phyloP scores from a whole-genome alignment of 2,113 vertebrate genomes.

The Gymnorhina tibicen region DNA sequence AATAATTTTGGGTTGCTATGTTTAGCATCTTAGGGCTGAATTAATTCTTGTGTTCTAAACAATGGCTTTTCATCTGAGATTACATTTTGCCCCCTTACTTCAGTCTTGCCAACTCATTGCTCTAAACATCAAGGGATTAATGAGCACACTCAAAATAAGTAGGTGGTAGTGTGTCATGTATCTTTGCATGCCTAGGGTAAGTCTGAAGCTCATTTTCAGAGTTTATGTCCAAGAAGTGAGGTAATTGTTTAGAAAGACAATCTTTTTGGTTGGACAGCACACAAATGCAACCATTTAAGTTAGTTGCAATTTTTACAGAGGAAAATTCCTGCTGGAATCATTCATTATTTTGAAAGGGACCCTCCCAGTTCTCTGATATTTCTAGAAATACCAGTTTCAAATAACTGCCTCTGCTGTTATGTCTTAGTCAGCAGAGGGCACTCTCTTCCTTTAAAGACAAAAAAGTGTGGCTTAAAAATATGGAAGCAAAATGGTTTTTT shows the following conservation, averaged over 20 bases:
- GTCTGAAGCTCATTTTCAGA: not conserved
- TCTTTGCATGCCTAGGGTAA: not conserved
- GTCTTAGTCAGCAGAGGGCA: conserved; percentile 29
- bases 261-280: not conserved
- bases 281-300: not conserved
- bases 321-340: not conserved
- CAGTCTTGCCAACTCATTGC: not conserved
- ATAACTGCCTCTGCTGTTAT: not conserved
- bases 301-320: not conserved
- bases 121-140: not conserved
- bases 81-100: not conserved
- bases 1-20: not conserved
- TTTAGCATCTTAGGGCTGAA: not conserved
- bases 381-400: not conserved
- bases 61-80: not conserved
- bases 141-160: not conserved
- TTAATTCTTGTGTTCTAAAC: not conserved
- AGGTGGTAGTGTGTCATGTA: not conserved
- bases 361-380: not conserved
- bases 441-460: not conserved
- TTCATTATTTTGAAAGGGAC: conserved; percentile 22
- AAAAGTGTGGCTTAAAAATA: not conserved
- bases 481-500: not conserved
- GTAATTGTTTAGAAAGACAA: not conserved
- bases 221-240: not conserved